Percentiles rank a stretch among this genome's conserved stretches.
Evolutionary conservation across 2,888 invertebrate genomes (phyloP).

Genomic region (Polydrusus pterygomalis): DNA sequence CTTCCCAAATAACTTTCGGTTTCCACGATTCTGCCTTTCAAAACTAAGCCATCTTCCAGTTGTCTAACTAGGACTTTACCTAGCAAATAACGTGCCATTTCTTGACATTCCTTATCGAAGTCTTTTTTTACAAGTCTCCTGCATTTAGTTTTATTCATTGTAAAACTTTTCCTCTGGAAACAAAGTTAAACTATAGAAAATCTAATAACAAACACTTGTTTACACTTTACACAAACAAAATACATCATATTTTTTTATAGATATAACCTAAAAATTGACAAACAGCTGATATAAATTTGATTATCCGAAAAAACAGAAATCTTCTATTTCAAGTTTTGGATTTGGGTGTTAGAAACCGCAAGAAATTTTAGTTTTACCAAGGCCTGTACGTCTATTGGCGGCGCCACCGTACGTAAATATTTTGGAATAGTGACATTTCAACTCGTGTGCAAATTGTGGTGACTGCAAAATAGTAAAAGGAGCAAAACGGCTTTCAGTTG

Average conservation of each 20-base stretch:
- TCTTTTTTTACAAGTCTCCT: conserved; percentile 57
- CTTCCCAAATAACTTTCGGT: conserved; percentile 83
- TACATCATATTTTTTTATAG: background rate
- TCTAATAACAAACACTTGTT: background rate
- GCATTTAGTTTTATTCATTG: conserved; percentile 4
- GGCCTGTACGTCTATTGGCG: background rate
- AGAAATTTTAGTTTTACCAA: background rate
- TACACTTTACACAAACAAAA: background rate
- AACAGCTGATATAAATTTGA: background rate
- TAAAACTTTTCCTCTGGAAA: background rate
- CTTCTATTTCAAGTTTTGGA: background rate
- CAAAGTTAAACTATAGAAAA: background rate
- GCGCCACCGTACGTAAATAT: conserved; percentile 26
- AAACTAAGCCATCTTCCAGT: conserved; percentile 72
- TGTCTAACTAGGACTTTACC: conserved; percentile 78
- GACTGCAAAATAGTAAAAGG: too few species aligned
- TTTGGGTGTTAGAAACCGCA: background rate
- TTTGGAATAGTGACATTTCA: conserved; percentile 26
- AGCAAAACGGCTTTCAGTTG: background rate
- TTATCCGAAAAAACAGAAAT: background rate
- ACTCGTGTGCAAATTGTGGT: conserved; percentile 10
- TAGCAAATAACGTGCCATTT: conserved; percentile 70
- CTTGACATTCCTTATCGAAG: conserved; percentile 55
- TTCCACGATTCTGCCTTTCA: conserved; percentile 82
- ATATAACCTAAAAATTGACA: conserved; percentile 1